Base-by-base conservation (phyloP, 2,888 invertebrate genomes). In the Ophion slaviceki region DNA sequence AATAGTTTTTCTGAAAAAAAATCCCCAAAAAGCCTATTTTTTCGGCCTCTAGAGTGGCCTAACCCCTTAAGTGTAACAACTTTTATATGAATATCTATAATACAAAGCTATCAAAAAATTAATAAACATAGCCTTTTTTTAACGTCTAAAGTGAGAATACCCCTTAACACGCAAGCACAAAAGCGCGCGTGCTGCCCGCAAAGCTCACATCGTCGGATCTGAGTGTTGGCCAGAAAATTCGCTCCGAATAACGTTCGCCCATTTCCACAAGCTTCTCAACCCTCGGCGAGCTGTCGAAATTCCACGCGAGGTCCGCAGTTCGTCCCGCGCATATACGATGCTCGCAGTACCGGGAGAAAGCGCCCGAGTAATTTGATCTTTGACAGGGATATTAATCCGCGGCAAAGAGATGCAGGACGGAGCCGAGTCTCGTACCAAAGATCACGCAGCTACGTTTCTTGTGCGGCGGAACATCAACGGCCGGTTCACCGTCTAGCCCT, bases 301-400 rank as follows among this genome's bases (percentile, higher is more conserved):
- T 83, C 80, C 82, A 53, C 61, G 67, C 79, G 72, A 77, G 74
- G 40, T 67, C 45, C 40, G 36, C 66, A 8, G 10, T 40, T 24
- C 10, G 36, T 20, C 62, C 11, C 76, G 36, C 75, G 75, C 40
- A 53, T 70, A 53, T 66, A 68, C 79, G 57, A 76, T 85, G 82
- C 71, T 85, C 79, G 77, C 72, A 47, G 57, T 74, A 77, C 80
- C 82, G 79, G 64, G 86, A 17, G 53, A 53, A 53, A 77, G 82
- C 76, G n/a, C 77, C 11, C 77, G 86, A 82, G 82, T 83, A 77
- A 86, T 86, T 82, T 80, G 86, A 86, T 86, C 83, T 86, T 80
- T 83, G 80, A 86, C 86, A 86, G 83, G 86, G 77, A 80, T 86
- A 86, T 86, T 86, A 82, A 86, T 86, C 79, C 82, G 78, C 32